Base-by-base conservation (phyloP, 2,113 vertebrate genomes). In the Gnathonemus longibarbis region DNA sequence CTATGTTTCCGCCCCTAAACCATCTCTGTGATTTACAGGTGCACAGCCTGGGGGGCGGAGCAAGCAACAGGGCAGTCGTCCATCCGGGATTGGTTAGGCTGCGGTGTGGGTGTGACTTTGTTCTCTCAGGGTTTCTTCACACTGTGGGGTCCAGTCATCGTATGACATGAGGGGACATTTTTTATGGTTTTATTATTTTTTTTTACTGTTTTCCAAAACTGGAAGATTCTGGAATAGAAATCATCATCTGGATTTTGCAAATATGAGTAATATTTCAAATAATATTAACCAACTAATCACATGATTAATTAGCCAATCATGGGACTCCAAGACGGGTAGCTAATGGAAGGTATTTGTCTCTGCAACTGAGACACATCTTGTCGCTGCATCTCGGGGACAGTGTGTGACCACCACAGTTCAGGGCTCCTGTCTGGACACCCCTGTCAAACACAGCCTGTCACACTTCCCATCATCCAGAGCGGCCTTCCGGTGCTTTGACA, bases 21-120 rank as follows among this genome's bases (percentile, higher is more conserved):
- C 56, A 87, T 87, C 84, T 90, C 89, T 85, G 17, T 94, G 93
- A 94, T 93, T 94, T 94, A 94, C 90, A 91, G 92, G 88, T 89
- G 24, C 19, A 48, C 84, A 89, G 87, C 9, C 10, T 1, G 27
- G 66, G 31, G 70, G n/a, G 66, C 9, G 27, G 66, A 70, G 15
- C 31, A 5, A 74, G 70, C 87, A 86, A 87, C 88, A 91, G 91
- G 70, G 90, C 89, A 87, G 87, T 87, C 58, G 31, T 19, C 89
- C 89, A 53, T 27, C 70, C 50, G 8, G 39, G 11, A 24, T 62
- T 88, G 74, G 66, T 88, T 70, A 62, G 87, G 66, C 11, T 70
- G 27, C 27, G n/a, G 8, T 0, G 66, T 31, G 24, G 27, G 66
- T 2, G 11, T 70, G 66, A 0, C 66, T 74, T 35, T 74, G n/a